Evolutionary conservation across 2,888 invertebrate species (phyloP), one percentile per base, ranked within the genome.

Genomic region (Ophioninae sp.): DNA sequence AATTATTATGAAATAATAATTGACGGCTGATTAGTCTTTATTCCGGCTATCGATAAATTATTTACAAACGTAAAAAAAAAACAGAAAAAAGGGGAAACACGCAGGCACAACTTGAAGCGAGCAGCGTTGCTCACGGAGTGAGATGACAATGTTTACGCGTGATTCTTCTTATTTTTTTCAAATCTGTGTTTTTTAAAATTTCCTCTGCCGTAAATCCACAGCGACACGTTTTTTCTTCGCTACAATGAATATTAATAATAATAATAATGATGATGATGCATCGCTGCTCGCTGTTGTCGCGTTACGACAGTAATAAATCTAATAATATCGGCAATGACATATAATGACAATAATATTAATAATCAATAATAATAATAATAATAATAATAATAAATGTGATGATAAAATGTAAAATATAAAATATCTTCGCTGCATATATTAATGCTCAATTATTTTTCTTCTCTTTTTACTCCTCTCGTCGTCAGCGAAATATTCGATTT

Each of bases 361-460:
- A 75, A 68, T 81, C 68, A 59, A 75, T 79, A 73, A 72, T 82
- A 68, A 75, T 79, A 74, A 83, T 82, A 68, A 75, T 79, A 74
- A 83, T 80, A 77, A 56, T 69, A 77, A 74, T 80, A 74, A 67
- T 81, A 75, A 59, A 83, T 85, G 80, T 85, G 77, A 85, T 80
- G 83, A 85, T 85, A 85, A 85, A 85, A 85, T 85, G 78, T 83
- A 82, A 87, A 88, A 91, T 88, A 90, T 90, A 91, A 91, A 91
- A 90, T 89, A 90, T 90, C 87, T 88, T 85, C 85, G 83, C 88
- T 90, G 90, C 89, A 90, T 90, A 90, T 89, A 90, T 89, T 89
- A 89, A 90, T 88, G 87, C 86, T 89, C 85, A 75, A 87, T 87
- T 86, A 86, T 86, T 85, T 82, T 72, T 84, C 81, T 80, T 82